Base-by-base conservation (phyloP, 2,113 vertebrate species). In the Brachypodius melanocephalos region DNA sequence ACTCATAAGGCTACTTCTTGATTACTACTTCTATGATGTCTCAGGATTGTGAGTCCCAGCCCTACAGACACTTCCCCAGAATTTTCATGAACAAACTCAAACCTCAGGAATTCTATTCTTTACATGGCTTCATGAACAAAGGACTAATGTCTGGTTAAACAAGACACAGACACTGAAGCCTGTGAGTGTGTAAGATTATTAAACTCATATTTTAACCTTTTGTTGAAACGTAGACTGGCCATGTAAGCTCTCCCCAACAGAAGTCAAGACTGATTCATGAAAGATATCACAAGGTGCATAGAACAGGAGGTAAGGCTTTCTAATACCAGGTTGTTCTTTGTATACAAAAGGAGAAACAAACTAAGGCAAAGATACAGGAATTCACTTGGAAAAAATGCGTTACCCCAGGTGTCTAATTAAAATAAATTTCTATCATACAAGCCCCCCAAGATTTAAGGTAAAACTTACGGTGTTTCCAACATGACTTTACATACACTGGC, bases 401-500 rank as follows among this genome's bases (percentile, higher is more conserved):
- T 52, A 63, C 18, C 28, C 5, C 16, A 68, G 25, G 17, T 61
- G 36, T 26, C 6, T 72, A 75, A 31, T 57, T 59, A 68, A 87
- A 96, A 32, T 32, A 43, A 5, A 63, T 59, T 48, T 59, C 21
- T 62, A 8, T 69, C 12, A 36, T 14, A 51, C 2, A 69, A 85
- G 14, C 8, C 36, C 45, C 54, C 15, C 14, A 91, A 67, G 32
- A 88, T 57, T 48, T 42, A 87, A 79, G 46, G 38, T 13, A 78
- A 85, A 87, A 97, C 99, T 99, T 98, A 99, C 99, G 99, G 99
- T 11, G 99, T 99, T 97, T 99, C 99, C 96, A 99, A 96, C 99
- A 99, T 99, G 97, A 99, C 99, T 98, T 99, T 99, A 92, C 99
- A 99, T 69, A 99, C 98, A 9, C 99, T 99, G 78, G 99, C 99